Percentiles rank a stretch among this genome's conserved stretches.
These are phyloP conservation scores for Plemyria rubiginata DNA, from an alignment of 2,888 invertebrate species.

Conservation along the genomic window DNA sequence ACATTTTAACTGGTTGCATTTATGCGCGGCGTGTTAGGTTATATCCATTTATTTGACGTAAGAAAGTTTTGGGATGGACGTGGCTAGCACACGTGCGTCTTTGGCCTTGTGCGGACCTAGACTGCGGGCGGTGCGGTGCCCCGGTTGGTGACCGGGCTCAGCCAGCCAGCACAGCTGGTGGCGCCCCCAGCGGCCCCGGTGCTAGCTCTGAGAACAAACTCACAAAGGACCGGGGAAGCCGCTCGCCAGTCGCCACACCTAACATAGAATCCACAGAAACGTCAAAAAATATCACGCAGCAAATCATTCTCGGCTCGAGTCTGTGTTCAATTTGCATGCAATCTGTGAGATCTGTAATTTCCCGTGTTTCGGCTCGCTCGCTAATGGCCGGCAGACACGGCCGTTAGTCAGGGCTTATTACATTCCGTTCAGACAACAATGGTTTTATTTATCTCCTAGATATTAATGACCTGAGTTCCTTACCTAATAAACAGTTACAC, in stretches of 20 bases:
- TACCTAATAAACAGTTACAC: too few relatives aligned
- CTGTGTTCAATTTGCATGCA: conserved; percentile 40
- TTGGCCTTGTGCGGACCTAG: conserved; percentile 53
- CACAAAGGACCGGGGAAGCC: conserved; percentile 54
- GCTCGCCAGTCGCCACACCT: conserved; percentile 61
- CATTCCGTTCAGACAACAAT: conserved; percentile 36
- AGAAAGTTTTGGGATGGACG: conserved; percentile 73
- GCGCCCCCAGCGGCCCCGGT: conserved; percentile 66
- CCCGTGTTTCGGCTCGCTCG: conserved; percentile 32
- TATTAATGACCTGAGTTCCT: neutral
- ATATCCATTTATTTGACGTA: conserved; percentile 85
- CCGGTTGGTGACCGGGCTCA: conserved; percentile 44
- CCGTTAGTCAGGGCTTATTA: conserved; percentile 32
- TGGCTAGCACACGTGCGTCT: conserved; percentile 52
- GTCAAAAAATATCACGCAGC: conserved; percentile 38
- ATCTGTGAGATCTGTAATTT: conserved; percentile 32
- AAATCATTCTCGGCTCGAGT: conserved; percentile 46
- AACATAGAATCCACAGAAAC: conserved; percentile 36
- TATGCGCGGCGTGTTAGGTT: conserved; percentile 74
- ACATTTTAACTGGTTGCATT: conserved; percentile 65
- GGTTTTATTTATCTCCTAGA: conserved; percentile 15
- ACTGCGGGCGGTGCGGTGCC: conserved; percentile 63
- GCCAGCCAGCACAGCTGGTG: conserved; percentile 61
- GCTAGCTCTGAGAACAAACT: conserved; percentile 33
- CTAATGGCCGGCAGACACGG: conserved; percentile 24